Base-by-base conservation (phyloP, 2,113 vertebrate species). In the Sciurus niger region DNA sequence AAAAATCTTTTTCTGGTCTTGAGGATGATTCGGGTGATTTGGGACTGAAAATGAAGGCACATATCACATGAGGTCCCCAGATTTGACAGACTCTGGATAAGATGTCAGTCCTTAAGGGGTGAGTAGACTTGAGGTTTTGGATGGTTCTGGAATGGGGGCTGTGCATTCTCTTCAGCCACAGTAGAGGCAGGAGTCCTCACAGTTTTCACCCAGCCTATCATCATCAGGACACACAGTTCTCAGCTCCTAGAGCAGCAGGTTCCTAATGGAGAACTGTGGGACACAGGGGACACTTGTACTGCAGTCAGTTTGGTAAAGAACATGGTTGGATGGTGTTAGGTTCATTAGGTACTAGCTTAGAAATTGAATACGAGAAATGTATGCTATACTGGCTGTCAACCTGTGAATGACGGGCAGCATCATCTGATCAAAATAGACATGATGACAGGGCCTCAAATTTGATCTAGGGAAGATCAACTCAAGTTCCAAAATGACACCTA, bases 351-450 rank as follows among this genome's bases (percentile, higher is more conserved):
- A n/a, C n/a, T 20, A 11, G 68, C 65, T 89, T 34, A 94, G 82
- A 90, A 89, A 51, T 77, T 88, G 80, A 89, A 84, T 89, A 37
- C 18, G 55, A 84, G 73, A 94, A 90, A 43, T 6, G 0, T 46
- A 22, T 46, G 25, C 67, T 79, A 93, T 13, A 18, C 28, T 93
- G 72, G 84, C 93, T 84, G 68, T 77, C 87, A 95, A 14, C 40
- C 58, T 93, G 18, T 51, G 87, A 95, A 43, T 68, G 67, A 89
- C 20, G 32, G 68, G 30, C 51, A 13, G 55, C 40, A 48, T 32
- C 86, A 89, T 77, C 40, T 77, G 89, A 88, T 73, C 40, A 92
- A 97, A 97, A 97, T 84, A 97, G 84, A 55, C 72, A n/a, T 77
- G 95, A 93, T 84, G 96, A 97, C 67, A 96, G 77, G 25, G 6